Percentiles rank a stretch among this genome's conserved stretches.
Conservation (phyloP, 2,113 vertebrate species). For the Platysternon megacephalum region DNA sequence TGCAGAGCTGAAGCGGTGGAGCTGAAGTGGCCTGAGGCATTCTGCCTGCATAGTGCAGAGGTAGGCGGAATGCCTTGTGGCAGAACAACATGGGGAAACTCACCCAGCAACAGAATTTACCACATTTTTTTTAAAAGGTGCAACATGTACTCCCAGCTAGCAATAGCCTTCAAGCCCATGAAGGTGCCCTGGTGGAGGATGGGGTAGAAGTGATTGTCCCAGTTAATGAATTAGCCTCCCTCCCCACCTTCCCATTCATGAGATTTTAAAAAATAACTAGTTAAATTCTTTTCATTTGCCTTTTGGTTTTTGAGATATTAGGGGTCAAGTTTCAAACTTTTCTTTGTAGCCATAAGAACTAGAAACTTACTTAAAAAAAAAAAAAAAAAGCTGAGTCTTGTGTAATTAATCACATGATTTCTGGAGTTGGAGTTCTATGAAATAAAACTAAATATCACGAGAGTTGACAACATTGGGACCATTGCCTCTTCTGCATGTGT, state of each 20-base stretch:
- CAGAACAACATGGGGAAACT: neutral
- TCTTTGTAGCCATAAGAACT: neutral
- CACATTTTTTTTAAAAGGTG: neutral
- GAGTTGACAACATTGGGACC: neutral
- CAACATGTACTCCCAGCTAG: neutral
- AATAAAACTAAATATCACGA: neutral
- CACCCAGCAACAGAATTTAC: neutral
- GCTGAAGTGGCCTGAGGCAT: neutral
- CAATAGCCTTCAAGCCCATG: neutral
- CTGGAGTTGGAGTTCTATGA: neutral
- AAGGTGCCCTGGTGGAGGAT: neutral
- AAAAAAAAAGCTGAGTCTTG: neutral
- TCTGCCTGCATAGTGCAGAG: neutral
- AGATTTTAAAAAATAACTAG: neutral
- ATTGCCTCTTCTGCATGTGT: neutral
- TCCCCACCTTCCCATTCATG: neutral
- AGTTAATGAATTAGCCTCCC: neutral
- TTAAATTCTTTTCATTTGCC: neutral
- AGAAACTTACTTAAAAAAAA: neutral
- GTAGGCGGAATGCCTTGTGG: neutral
- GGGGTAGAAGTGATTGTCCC: neutral
- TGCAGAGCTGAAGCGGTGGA: neutral
- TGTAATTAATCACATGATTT: neutral
- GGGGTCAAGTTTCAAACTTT: neutral
- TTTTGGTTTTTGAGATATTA: neutral